These are phyloP conservation scores for Metopolophium dirhodum DNA, from an alignment of 1,140 invertebrate genomes.

Conservation along the genomic window DNA sequence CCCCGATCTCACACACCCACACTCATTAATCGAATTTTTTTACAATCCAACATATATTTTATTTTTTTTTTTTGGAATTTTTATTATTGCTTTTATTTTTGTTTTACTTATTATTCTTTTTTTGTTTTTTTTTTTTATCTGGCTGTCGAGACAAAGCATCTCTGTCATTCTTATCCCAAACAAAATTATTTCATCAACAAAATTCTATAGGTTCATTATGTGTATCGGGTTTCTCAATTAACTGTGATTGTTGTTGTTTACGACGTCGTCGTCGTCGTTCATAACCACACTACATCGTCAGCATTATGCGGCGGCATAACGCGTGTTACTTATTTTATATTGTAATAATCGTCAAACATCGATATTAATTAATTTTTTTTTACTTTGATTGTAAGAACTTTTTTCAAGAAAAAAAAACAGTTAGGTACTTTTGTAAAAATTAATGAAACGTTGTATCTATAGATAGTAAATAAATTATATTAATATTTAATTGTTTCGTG, in stretches of 20 bases:
- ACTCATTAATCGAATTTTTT: background rate
- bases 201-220: conserved; percentile 45
- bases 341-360: conserved; percentile 25
- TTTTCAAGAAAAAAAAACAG: background rate
- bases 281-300: background rate
- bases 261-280: background rate
- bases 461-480: conserved; percentile 55
- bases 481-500: conserved; percentile 39
- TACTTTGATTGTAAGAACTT: conserved; percentile 34
- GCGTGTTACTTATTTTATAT: conserved; percentile 19
- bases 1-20: conserved; percentile 12
- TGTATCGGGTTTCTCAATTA: conserved; percentile 54
- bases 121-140: background rate
- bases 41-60: background rate
- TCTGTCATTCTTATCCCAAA: background rate
- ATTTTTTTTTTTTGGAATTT: background rate
- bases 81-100: background rate
- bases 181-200: conserved; percentile 23
- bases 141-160: background rate
- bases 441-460: conserved; percentile 47
- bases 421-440: conserved; percentile 30
- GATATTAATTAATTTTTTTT: conserved; percentile 38
- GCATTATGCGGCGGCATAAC: conserved; percentile 3
- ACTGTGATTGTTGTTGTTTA: conserved; percentile 34
- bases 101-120: background rate